These are phyloP conservation scores for Gymnothorax javanicus DNA, from an alignment of 2,797 vertebrate genomes.

Conservation along the genomic window DNA sequence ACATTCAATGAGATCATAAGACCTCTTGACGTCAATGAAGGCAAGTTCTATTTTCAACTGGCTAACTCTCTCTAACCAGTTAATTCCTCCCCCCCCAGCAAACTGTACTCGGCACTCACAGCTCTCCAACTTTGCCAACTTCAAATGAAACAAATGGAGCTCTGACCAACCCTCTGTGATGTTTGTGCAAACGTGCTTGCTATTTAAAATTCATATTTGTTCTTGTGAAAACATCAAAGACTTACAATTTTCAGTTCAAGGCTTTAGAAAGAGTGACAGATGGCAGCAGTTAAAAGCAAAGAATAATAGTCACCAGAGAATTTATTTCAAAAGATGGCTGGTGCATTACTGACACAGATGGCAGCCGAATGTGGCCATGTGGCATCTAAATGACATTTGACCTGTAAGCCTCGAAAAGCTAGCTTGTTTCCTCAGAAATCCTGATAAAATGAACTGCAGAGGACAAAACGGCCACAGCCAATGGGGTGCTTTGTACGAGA, in stretches of 20 bases:
- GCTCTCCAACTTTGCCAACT: neutral
- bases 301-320: neutral
- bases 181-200: neutral
- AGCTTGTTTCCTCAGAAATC: constrained; percentile 3
- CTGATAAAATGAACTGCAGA: constrained; percentile 27
- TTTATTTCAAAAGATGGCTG: neutral
- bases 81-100: neutral
- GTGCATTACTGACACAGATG: constrained; percentile 13
- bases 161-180: neutral
- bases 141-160: neutral
- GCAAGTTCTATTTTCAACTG: neutral
- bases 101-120: neutral
- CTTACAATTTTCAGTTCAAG: neutral
- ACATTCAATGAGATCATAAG: neutral
- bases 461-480: neutral
- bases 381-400: constrained; percentile 32
- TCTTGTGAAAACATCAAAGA: neutral
- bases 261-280: neutral
- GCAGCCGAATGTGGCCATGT: constrained; percentile 20
- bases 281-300: neutral
- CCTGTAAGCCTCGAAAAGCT: constrained; percentile 17
- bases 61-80: neutral
- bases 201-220: constrained; percentile 6
- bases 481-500: neutral
- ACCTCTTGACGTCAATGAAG: neutral